Conservation (phyloP, 2,888 invertebrate species). For the Cephus runcator region DNA sequence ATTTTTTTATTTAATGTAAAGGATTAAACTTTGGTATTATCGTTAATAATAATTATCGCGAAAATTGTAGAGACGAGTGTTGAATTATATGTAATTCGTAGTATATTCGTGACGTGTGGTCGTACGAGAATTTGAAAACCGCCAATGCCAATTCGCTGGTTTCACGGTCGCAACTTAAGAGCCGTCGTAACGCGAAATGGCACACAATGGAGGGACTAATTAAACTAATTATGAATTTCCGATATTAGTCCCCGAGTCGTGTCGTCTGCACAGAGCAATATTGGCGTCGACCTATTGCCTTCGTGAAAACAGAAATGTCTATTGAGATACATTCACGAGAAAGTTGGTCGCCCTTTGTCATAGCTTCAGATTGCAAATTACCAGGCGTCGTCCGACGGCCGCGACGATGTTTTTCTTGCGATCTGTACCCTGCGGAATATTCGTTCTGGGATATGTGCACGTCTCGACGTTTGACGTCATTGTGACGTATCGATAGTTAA, state of each 20-base stretch:
- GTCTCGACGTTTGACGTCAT: not conserved
- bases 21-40: not conserved
- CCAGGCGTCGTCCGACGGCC: conserved; percentile 25
- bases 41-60: too few species aligned
- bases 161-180: not conserved
- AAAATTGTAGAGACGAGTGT: not conserved
- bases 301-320: conserved; percentile 12
- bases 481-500: too few species aligned
- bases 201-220: conserved; percentile 39
- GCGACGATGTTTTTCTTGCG: conserved; percentile 23
- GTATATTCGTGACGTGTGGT: not conserved
- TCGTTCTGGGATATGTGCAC: not conserved
- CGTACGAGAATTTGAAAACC: not conserved
- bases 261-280: conserved; percentile 11
- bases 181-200: conserved; percentile 25
- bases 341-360: conserved; percentile 45
- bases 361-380: conserved; percentile 46
- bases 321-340: conserved; percentile 40
- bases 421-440: not conserved
- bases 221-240: conserved; percentile 49
- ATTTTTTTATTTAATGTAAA: not conserved
- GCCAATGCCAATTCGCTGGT: not conserved
- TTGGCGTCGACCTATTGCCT: conserved; percentile 20
- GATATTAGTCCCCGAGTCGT: conserved; percentile 42
- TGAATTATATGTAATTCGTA: not conserved